Evolutionary conservation across 2,888 invertebrate genomes (phyloP).

Genomic region (Helleia helle): DNA sequence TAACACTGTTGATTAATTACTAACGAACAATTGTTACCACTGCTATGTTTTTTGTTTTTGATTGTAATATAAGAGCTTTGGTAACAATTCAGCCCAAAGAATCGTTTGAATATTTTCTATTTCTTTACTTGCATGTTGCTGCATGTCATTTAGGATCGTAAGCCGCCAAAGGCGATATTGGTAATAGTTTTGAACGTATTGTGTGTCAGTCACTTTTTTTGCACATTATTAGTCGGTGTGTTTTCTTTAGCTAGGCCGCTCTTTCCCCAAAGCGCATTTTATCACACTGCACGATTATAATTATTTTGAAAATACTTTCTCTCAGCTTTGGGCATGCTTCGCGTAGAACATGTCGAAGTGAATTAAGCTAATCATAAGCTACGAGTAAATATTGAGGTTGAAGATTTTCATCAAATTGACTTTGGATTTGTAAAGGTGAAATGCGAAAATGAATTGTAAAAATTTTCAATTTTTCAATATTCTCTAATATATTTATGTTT

Average conservation of each 20-base stretch:
- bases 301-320: constrained; percentile 64
- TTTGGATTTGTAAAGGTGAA: neutral
- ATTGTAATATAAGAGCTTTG: constrained; percentile 30
- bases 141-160: constrained; percentile 70
- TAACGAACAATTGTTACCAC: constrained; percentile 51
- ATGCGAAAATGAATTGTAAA: neutral
- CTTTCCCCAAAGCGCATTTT: constrained; percentile 68
- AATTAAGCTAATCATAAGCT: constrained; percentile 25
- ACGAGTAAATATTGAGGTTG: too few species aligned
- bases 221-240: constrained; percentile 69
- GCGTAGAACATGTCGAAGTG: constrained; percentile 58
- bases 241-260: constrained; percentile 71
- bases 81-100: constrained; percentile 42
- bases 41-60: constrained; percentile 23
- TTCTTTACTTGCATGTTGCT: constrained; percentile 70
- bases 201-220: constrained; percentile 66
- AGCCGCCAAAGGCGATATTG: constrained; percentile 65
- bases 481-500: constrained; percentile 22
- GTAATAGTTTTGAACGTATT: constrained; percentile 59
- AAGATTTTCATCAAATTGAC: neutral
- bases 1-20: constrained; percentile 33
- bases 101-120: constrained; percentile 43
- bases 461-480: neutral
- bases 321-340: constrained; percentile 70
- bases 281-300: constrained; percentile 71